These are phyloP conservation scores for Epirrita christyi DNA, from an alignment of 2,888 invertebrate genomes.

Conservation along the genomic window DNA sequence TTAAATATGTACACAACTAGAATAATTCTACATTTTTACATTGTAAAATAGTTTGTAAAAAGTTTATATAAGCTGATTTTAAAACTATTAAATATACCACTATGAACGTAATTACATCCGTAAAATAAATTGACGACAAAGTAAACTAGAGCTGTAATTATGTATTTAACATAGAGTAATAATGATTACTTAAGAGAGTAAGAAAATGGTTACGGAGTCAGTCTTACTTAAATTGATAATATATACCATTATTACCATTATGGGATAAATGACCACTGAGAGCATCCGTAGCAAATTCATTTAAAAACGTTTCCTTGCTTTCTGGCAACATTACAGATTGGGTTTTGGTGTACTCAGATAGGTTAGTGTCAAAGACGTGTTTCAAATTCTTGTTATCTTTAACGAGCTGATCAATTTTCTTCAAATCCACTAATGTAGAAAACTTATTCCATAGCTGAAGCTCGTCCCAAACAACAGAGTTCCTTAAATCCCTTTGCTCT, in stretches of 20 bases:
- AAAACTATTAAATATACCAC: slow-evolving; percentile 46
- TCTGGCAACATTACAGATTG: slow-evolving; percentile 5
- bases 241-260: slow-evolving; percentile 14
- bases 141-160: slow-evolving; percentile 36
- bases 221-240: slow-evolving; percentile 71
- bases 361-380: not conserved
- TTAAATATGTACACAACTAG: slow-evolving; percentile 31
- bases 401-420: slow-evolving; percentile 24
- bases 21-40: slow-evolving; percentile 53
- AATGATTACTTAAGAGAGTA: slow-evolving; percentile 33
- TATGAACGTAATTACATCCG: slow-evolving; percentile 33
- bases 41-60: slow-evolving; percentile 64
- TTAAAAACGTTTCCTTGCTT: slow-evolving; percentile 13
- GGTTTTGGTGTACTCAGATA: not conserved
- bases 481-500: slow-evolving; percentile 65
- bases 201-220: slow-evolving; percentile 66
- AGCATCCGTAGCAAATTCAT: slow-evolving; percentile 11
- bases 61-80: slow-evolving; percentile 54
- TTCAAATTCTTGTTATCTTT: slow-evolving; percentile 26
- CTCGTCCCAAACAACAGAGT: slow-evolving; percentile 69
- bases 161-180: slow-evolving; percentile 45
- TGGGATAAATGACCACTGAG: slow-evolving; percentile 17
- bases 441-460: slow-evolving; percentile 70
- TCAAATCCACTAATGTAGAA: slow-evolving; percentile 46
- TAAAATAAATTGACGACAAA: slow-evolving; percentile 32